Conservation (phyloP, 2,888 invertebrate genomes). For the Heterodera filipjevi region DNA sequence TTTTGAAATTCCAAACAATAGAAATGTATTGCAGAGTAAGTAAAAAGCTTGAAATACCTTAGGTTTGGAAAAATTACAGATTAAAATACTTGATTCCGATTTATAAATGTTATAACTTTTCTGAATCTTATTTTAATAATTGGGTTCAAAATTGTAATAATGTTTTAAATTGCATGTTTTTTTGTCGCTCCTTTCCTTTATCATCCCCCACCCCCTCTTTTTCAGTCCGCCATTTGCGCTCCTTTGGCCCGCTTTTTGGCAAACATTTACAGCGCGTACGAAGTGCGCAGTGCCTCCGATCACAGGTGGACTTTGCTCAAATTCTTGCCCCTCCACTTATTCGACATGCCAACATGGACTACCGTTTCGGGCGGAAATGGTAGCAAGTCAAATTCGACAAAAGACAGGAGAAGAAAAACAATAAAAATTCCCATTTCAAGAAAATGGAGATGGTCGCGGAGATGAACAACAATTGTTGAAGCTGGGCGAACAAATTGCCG, state of each 20-base stretch:
- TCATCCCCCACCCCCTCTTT: background rate
- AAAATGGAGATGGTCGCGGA: background rate
- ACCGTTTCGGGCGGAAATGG: background rate
- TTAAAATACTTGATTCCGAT: background rate
- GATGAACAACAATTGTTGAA: background rate
- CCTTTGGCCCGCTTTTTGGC: constrained; percentile 1
- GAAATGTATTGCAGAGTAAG: no score
- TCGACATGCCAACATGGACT: background rate
- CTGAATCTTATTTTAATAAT: background rate
- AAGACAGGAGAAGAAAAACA: no score
- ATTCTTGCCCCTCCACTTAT: background rate
- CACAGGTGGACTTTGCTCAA: background rate
- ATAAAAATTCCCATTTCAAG: background rate
- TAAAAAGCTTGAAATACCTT: no score
- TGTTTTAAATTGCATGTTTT: no score
- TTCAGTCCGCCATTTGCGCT: background rate
- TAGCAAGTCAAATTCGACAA: no score
- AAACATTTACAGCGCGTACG: background rate
- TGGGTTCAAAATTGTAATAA: no score
- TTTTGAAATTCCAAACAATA: no score
- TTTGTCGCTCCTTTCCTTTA: no score
- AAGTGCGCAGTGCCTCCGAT: background rate
- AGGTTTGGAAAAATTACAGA: no score
- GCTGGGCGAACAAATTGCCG: constrained; percentile 4
- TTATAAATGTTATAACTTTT: background rate